phyloP scores from a whole-genome alignment of 2,888 invertebrate genomes.

The Tenthredo scrophulariae region DNA sequence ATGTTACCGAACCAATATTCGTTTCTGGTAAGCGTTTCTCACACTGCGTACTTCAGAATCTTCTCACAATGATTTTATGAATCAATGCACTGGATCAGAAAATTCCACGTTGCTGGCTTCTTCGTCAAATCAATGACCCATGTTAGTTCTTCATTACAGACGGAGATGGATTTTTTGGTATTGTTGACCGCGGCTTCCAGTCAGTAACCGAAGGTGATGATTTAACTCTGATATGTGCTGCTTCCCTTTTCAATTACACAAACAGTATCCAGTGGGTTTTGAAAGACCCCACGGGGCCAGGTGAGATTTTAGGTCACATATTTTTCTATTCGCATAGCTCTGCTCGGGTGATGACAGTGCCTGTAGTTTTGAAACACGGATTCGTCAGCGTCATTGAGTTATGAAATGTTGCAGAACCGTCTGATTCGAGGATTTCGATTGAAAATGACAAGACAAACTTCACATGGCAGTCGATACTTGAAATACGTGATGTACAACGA shows the following conservation, averaged over 20 bases:
- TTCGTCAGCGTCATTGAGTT: not conserved
- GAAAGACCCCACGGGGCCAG: constrained; percentile 56
- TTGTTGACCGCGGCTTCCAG: constrained; percentile 68
- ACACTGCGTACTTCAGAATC: not conserved
- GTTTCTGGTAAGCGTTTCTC: constrained; percentile 27
- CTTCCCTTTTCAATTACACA: constrained; percentile 79
- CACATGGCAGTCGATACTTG: constrained; percentile 73
- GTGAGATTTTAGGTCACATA: not conserved
- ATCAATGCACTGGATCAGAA: not conserved
- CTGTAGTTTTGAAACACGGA: not conserved
- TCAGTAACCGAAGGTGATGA: constrained; percentile 80
- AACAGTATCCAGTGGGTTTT: constrained; percentile 80
- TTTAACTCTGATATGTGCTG: constrained; percentile 81
- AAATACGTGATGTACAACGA: constrained; percentile 70
- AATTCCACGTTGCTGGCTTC: not conserved
- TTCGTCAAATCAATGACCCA: not conserved
- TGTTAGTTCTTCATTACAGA: constrained; percentile 72
- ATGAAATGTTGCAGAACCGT: constrained; percentile 42
- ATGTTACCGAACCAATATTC: constrained; percentile 64
- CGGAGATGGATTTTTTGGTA: constrained; percentile 77
- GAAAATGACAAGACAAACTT: constrained; percentile 66
- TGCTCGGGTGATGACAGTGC: not conserved
- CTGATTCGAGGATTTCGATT: constrained; percentile 65
- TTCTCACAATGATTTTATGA: not conserved
- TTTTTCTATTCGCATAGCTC: not conserved